Evolutionary conservation across 1,140 invertebrate genomes (phyloP).

Genomic region (Oppia nitens): DNA sequence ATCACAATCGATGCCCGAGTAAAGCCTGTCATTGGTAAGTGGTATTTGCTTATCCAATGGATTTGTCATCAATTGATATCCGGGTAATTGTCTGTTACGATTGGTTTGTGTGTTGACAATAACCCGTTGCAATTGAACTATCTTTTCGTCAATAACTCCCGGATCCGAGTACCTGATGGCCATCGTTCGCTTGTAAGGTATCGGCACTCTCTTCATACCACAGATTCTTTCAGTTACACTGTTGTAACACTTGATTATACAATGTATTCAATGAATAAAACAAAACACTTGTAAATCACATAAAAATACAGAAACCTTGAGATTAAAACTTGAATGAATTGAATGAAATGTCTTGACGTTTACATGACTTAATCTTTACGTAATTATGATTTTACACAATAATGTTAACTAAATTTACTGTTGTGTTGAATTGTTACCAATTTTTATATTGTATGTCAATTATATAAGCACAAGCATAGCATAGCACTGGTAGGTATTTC

Average conservation of each 20-base stretch:
- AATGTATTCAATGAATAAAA: too few species aligned
- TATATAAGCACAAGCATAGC: too few species aligned
- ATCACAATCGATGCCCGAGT: constrained; percentile 39
- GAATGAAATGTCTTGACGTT: neutral
- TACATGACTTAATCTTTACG: neutral
- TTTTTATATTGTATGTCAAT: too few species aligned
- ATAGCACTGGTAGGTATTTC: too few species aligned
- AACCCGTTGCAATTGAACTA: constrained; percentile 3
- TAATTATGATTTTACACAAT: too few species aligned
- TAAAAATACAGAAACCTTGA: too few species aligned
- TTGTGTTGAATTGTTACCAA: too few species aligned
- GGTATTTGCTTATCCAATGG: neutral
- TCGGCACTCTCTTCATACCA: neutral
- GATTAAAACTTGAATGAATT: too few species aligned
- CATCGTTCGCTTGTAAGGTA: neutral
- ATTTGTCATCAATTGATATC: neutral
- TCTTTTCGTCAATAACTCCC: constrained; percentile 2
- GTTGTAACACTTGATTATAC: too few species aligned
- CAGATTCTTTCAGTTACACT: too few species aligned
- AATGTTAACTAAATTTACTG: too few species aligned
- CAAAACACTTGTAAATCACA: too few species aligned
- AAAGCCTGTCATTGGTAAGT: neutral
- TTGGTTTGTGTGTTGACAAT: neutral
- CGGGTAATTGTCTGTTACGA: constrained; percentile 1
- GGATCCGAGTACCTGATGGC: neutral